These are phyloP conservation scores for Antheraea assamensis DNA, from an alignment of 2,888 invertebrate species.

Conservation along the genomic window DNA sequence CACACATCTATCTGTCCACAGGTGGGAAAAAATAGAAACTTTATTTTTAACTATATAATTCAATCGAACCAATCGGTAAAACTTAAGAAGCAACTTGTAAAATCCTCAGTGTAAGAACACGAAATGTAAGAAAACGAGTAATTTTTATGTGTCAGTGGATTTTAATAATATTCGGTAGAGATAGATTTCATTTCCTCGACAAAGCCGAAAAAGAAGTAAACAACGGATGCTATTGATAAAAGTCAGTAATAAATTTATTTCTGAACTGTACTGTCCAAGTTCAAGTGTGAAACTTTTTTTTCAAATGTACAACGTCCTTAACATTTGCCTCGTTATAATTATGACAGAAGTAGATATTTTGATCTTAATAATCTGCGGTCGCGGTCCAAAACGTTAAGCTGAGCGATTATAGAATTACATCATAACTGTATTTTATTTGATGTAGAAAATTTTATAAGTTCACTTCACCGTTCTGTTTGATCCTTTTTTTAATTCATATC, in stretches of 20 bases:
- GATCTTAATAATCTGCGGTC: constrained; percentile 28
- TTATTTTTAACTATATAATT: not conserved
- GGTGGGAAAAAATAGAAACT: too few relatives aligned
- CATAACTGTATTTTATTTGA: not conserved
- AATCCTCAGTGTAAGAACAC: not conserved
- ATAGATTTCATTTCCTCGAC: not conserved
- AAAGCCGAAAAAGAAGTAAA: not conserved
- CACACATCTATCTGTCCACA: too few relatives aligned
- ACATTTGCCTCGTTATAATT: constrained; percentile 27
- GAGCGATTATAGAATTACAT: not conserved
- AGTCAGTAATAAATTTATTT: not conserved
- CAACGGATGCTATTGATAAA: not conserved
- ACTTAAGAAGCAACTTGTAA: not conserved
- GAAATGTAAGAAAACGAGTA: not conserved
- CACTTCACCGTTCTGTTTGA: too few relatives aligned
- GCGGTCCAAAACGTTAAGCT: not conserved
- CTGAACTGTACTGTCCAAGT: not conserved
- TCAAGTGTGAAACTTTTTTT: not conserved
- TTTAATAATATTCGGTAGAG: not conserved
- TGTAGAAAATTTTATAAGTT: not conserved
- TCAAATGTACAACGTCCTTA: constrained; percentile 21
- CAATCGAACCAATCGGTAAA: not conserved
- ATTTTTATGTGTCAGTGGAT: not conserved
- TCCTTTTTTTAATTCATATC: too few relatives aligned
- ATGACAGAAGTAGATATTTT: constrained; percentile 45